These are phyloP conservation scores for Spodoptera littoralis DNA, from an alignment of 2,888 invertebrate genomes.

Conservation along the genomic window DNA sequence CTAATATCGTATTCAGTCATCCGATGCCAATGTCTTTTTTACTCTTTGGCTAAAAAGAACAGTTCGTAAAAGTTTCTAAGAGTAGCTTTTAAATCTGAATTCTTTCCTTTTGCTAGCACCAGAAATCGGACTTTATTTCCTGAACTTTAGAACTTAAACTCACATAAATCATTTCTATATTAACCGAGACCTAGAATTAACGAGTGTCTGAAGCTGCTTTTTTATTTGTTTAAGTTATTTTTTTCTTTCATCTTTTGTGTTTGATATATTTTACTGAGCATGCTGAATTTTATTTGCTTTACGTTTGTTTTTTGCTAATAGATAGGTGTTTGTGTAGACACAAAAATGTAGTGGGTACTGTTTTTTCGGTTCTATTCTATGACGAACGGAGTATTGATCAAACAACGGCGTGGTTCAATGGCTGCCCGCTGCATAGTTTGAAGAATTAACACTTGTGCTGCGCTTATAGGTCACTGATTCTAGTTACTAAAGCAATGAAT, in stretches of 20 bases:
- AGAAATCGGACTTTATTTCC: conserved; percentile 53
- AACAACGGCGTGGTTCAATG: conserved; percentile 55
- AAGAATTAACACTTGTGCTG: conserved; percentile 62
- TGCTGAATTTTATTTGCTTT: conserved; percentile 46
- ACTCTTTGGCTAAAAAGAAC: conserved; percentile 40
- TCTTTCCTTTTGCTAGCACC: conserved; percentile 30
- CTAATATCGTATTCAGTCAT: conserved; percentile 54
- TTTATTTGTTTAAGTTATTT: conserved; percentile 40
- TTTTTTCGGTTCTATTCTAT: conserved; percentile 17
- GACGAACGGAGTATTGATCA: conserved; percentile 46
- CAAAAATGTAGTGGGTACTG: conserved; percentile 17
- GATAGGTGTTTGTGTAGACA: conserved; percentile 10
- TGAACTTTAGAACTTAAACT: conserved; percentile 50
- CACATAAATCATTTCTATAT: conserved; percentile 41
- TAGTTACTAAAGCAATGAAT: conserved; percentile 37
- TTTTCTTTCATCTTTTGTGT: conserved; percentile 49
- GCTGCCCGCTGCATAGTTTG: conserved; percentile 66
- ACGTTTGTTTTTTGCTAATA: conserved; percentile 29
- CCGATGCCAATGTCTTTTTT: conserved; percentile 31
- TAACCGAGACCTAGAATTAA: conserved; percentile 60
- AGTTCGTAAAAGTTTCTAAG: conserved; percentile 53
- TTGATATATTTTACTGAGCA: conserved; percentile 47
- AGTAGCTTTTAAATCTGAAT: conserved; percentile 49
- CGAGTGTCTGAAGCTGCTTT: conserved; percentile 51
- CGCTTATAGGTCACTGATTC: conserved; percentile 36